A percentile compares a stretch with the other conserved stretches of the same genome.
Conservation (phyloP, 2,797 vertebrate species). For the Channallabes apus region DNA sequence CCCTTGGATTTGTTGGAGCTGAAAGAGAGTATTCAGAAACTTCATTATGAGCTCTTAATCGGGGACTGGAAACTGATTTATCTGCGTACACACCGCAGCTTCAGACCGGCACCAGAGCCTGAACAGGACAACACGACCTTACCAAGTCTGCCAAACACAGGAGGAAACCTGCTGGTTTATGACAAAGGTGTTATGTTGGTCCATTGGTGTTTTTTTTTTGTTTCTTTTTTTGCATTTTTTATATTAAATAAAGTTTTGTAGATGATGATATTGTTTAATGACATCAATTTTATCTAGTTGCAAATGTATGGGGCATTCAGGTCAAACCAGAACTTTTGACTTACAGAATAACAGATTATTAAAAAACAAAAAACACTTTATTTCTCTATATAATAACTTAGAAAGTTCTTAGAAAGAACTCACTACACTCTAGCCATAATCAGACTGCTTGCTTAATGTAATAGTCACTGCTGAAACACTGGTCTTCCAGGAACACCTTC, state of each 20-base stretch:
- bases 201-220: not conserved
- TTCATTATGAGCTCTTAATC: slow-evolving; percentile 77
- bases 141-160: slow-evolving; percentile 69
- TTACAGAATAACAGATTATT: too few relatives aligned
- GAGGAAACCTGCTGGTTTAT: slow-evolving; percentile 80
- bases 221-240: not conserved
- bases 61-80: slow-evolving; percentile 77
- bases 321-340: too few relatives aligned
- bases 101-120: slow-evolving; percentile 55
- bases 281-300: not conserved
- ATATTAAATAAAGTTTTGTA: not conserved
- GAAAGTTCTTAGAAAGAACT: too few relatives aligned
- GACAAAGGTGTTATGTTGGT: slow-evolving; percentile 76
- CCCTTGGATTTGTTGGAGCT: slow-evolving; percentile 72
- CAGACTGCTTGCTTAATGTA: too few relatives aligned
- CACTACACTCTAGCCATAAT: too few relatives aligned
- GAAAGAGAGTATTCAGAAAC: slow-evolving; percentile 71
- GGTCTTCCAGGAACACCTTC: too few relatives aligned
- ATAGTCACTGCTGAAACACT: too few relatives aligned
- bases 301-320: not conserved
- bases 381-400: too few relatives aligned
- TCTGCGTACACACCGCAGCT: slow-evolving; percentile 75
- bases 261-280: not conserved
- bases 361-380: too few relatives aligned
- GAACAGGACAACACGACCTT: slow-evolving; percentile 46